These are phyloP conservation scores for Herpailurus yagouaroundi DNA, from an alignment of 2,113 vertebrate genomes.

Conservation along the genomic window DNA sequence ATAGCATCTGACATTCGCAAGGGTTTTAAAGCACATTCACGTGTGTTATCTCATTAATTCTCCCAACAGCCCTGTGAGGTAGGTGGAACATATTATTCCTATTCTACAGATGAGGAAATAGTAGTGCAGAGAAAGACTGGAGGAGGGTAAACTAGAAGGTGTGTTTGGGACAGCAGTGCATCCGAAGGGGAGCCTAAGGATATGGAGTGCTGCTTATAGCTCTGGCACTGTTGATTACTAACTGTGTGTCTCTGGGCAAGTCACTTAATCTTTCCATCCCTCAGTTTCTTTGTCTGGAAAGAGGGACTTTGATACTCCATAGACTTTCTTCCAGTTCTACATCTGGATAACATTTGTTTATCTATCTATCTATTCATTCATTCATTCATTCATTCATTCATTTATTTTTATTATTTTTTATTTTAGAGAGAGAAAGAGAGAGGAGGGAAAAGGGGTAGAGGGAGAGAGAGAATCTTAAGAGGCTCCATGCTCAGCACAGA, in stretches of 20 bases:
- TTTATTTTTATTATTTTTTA: too few species aligned
- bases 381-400: too few species aligned
- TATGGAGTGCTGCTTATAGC: neutral
- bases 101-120: neutral
- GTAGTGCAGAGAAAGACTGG: neutral
- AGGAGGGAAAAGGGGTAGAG: too few species aligned
- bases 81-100: neutral
- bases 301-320: neutral
- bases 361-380: too few species aligned
- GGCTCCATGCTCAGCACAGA: too few species aligned
- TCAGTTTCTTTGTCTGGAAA: neutral
- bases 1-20: slow-evolving; percentile 55
- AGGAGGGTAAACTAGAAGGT: neutral
- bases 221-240: neutral
- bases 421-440: too few species aligned
- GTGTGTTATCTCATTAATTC: neutral
- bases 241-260: neutral
- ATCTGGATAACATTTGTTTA: neutral
- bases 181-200: neutral
- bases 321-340: neutral
- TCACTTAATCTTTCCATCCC: neutral
- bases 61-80: neutral
- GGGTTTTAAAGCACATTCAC: slow-evolving; percentile 19
- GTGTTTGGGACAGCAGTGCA: too few species aligned
- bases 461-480: too few species aligned